phyloP scores from a whole-genome alignment of 2,113 vertebrate species.

The Strix aluco region DNA sequence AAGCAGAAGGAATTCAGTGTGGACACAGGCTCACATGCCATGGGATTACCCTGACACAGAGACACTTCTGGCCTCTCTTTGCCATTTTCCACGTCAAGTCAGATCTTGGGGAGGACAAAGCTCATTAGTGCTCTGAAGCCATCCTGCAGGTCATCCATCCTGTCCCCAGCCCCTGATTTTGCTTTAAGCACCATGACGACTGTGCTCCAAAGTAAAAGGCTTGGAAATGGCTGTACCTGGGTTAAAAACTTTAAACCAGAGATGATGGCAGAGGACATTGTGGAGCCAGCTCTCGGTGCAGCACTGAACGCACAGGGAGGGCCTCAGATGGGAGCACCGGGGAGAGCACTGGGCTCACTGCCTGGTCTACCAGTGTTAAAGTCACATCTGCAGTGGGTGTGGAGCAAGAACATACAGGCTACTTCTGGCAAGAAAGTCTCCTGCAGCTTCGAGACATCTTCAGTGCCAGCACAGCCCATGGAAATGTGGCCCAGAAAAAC shows the following conservation, averaged over 20 bases:
- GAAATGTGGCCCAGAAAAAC: not conserved
- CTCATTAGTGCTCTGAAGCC: not conserved
- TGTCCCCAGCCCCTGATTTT: too few species aligned
- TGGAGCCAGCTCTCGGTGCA: not conserved
- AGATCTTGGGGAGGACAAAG: not conserved
- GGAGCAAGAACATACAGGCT: not conserved
- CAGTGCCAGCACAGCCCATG: fast-evolving
- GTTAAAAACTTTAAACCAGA: not conserved
- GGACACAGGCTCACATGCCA: fast-evolving
- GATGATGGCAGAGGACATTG: not conserved
- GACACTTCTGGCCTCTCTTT: not conserved
- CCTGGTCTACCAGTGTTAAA: not conserved
- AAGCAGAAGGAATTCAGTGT: not conserved
- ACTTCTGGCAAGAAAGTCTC: not conserved
- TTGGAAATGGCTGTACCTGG: not conserved
- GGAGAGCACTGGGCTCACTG: not conserved
- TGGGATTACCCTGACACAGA: too few species aligned
- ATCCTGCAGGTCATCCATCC: not conserved
- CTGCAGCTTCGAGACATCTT: not conserved
- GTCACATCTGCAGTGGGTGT: not conserved
- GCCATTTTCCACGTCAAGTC: fast-evolving
- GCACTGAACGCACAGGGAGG: fast-evolving
- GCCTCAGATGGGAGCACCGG: not conserved
- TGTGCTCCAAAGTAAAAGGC: not conserved
- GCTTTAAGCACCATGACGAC: not conserved